Evolutionary conservation across 2,113 vertebrate genomes (phyloP), one percentile per base, ranked within the genome.

Genomic region (Tragelaphus buxtoni): DNA sequence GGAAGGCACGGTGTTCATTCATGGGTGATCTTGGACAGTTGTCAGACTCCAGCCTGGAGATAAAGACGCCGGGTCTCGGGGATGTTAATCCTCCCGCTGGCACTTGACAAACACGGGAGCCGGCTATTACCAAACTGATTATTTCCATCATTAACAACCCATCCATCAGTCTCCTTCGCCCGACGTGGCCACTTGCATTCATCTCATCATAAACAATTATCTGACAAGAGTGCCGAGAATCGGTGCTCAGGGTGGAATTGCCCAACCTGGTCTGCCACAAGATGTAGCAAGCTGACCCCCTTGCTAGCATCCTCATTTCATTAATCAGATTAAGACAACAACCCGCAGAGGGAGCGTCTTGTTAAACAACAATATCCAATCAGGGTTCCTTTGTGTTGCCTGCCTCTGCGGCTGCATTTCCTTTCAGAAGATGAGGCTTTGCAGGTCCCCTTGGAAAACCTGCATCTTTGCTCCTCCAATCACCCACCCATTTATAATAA

Each of bases 181-280:
- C 77, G 0, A 5, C 94, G 97, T 98, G 95, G 98, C 98, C 98
- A 96, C 98, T 10, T 51, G 79, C 98, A 98, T 99, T 98, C 97
- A 97, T 99, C 99, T 99, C 97, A 98, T 98, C 97, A 98, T 98
- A 98, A 98, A 98, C 98, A 98, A 98, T 98, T 98, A 98, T 97
- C 98, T 98, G 98, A 98, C 98, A 98, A 95, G 97, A 98, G 98
- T 93, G 51, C 92, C 49, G 63, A 96, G 97, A 97, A 98, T 98
- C 95, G 97, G 98, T 97, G 97, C 93, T 96, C 56, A 56, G 55
- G 47, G 95, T 98, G 97, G 98, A 97, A 97, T 98, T 97, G 76
- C 55, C 96, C 88, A 58, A 39, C 4, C 9, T 95, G 97, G 96
- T 97, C 91, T 79, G 94, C 58, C 65, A 58, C 26, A 35, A 97